Evolutionary conservation across 2,888 invertebrate species (phyloP), one percentile per base, ranked within the genome.

Genomic region (Xylota sylvarum): DNA sequence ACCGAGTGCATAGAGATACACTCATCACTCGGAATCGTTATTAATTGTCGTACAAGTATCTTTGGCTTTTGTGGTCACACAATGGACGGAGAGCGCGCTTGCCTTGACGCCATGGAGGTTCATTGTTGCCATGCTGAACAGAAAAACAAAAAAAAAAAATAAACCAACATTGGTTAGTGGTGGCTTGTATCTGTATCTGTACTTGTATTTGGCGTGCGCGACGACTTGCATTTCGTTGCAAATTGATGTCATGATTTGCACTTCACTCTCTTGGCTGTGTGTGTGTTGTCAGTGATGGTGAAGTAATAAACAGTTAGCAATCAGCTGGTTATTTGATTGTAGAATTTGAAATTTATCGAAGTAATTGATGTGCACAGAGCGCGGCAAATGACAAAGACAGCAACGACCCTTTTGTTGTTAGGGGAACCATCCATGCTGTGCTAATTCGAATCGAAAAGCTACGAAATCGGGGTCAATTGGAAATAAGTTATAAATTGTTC

Each of bases 321-420:
- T 50, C 76, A 65, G 76, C 58, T 67, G 67, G 67, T 56, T 17
- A 48, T 40, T 58, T 52, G 67, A 58, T 50, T 70, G 52, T 60
- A 50, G 78, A 35, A 62, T 62, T n/a, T 62, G 52, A 55, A 78
- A 78, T 55, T 52, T 35, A 62, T 70, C 62, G 46, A 52, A 72
- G 55, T 79, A 72, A 79, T 79, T 79, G 70, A 56, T 72, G 79
- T 55, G 72, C 48, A 35, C 17, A 5, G 55, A 10, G 27, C 30
- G 56, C 23, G 19, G 58, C 56, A 60, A 50, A n/a, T 10, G 48
- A 67, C 37, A 69, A 60, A 58, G 58, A 10, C 67, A 27, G 37
- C 56, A 32, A 43, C 10, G 48, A 37, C 14, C 58, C 43, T 50
- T 77, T 23, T 76, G 56, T 50, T 14, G 40, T 30, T 14, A 30